Base-by-base conservation (phyloP, 2,888 invertebrate species). In the Dicyrtomina minuta region DNA sequence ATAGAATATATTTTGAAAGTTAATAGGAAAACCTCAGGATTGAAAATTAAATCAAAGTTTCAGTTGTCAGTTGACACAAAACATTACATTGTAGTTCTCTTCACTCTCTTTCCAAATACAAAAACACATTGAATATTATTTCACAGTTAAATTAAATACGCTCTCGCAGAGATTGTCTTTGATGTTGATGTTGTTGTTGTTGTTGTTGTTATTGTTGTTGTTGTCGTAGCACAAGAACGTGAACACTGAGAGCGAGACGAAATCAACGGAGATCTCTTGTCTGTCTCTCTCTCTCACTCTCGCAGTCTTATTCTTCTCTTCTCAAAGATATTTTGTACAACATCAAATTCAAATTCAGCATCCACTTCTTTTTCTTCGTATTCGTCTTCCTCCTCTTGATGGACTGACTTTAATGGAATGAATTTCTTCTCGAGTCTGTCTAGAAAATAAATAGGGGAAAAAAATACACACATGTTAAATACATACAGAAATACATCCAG, bases 351-450 rank as follows among this genome's bases (percentile, higher is more conserved):
- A n/a, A n/a, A n/a, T n/a, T n/a, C n/a, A n/a, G n/a, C 20, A 51
- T 51, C 20, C 22, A 51, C 3, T 8, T n/a, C 33, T 43, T 58
- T n/a, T 58, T 20, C 46, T 20, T n/a, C n/a, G n/a, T n/a, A n/a
- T n/a, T n/a, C n/a, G n/a, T n/a, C n/a, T n/a, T n/a, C 22, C 33
- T 22, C 49, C 2, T 46, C 27, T n/a, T 62, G 12, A 17, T 62
- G 62, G 46, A 62, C 44, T 62, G 49, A 49, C 62, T 49, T 62
- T 49, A 62, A 62, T 62, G 46, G 62, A 62, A 62, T 15, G 49
- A 44, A 43, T 62, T 46, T 62, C 62, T 62, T 60, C 62, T 62
- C 43, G 41, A 43, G 44, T 15, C 41, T 39, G 6, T 17, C 62
- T 62, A 62, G 24, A 20, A 62, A 62, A 62, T 49, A 26, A 62